Percentiles rank a stretch among this genome's conserved stretches.
Conservation (phyloP, 2,797 vertebrate genomes). For the Aquila chrysaetos region DNA sequence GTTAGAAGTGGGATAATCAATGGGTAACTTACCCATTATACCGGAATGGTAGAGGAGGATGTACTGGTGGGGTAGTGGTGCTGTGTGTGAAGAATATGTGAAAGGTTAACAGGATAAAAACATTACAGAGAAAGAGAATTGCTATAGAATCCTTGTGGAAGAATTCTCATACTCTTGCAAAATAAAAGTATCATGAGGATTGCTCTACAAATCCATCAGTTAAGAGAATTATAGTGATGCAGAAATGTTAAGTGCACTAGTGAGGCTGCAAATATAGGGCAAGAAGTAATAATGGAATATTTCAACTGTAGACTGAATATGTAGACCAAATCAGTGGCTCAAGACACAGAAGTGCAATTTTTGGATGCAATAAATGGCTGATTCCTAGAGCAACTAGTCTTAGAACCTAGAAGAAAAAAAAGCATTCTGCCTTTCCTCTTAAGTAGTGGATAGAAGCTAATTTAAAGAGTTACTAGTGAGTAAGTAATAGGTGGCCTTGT, state of each 20-base stretch:
- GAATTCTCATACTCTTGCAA: background rate
- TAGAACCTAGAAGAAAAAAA: background rate
- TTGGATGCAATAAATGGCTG: background rate
- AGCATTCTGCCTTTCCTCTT: background rate
- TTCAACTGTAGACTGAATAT: background rate
- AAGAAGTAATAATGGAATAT: background rate
- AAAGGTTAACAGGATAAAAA: background rate
- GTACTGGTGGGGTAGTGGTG: background rate
- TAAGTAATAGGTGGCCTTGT: background rate
- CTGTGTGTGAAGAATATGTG: background rate
- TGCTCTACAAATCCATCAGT: background rate
- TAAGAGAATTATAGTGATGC: background rate
- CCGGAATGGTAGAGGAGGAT: background rate
- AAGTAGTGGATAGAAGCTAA: background rate
- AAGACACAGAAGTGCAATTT: background rate
- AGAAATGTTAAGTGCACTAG: background rate
- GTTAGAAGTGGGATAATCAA: background rate
- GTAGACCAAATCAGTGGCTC: background rate
- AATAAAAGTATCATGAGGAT: background rate
- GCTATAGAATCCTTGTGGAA: background rate
- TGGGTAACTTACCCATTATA: background rate
- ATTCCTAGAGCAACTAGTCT: background rate
- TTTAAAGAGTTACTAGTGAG: background rate
- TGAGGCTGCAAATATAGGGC: background rate
- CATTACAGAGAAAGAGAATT: background rate